Base-by-base conservation (phyloP, 2,797 vertebrate genomes). In the Ptychobarbus kaznakovi region DNA sequence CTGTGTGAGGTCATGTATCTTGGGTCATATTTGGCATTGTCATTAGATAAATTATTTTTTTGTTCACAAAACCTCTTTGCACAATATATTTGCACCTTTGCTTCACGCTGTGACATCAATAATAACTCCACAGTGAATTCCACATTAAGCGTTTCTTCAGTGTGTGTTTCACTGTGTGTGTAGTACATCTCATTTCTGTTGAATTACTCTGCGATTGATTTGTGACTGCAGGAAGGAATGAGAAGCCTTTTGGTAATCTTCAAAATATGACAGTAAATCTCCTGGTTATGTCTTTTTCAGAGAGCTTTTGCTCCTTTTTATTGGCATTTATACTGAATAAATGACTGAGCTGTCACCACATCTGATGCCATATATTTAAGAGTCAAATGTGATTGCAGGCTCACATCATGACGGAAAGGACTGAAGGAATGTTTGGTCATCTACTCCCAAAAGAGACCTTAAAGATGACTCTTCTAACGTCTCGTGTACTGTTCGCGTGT, bases 111-210 rank as follows among this genome's bases (percentile, higher is more conserved):
- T 89, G 90, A 90, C 72, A 78, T 89, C 89, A 91, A 93, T 92
- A 93, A 95, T 94, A 92, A 92, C 90, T 90, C 85, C 86, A 85
- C 89, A 90, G 91, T 91, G 92, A 94, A 94, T 94, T 92, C 90
- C 90, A 93, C 92, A 92, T 88, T 85, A 93, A 91, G 92, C 89
- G 88, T 88, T 89, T 90, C 89, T 90, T 88, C 88, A 87, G 82
- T 90, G 88, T 90, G 91, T 93, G 90, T 93, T 89, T 87, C 70
- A 81, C 88, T 83, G 84, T 89, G 87, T 32, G 73, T 82, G 87
- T 89, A 91, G 90, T 91, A 89, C 90, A 91, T 87, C 90, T 93
- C 89, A 87, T 90, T 89, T 91, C 89, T 92, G 90, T 72, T 81
- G 80, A 92, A 92, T 86, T 63, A 70, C 42, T n/a, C 66, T 18